Percentiles rank a stretch among this genome's conserved stretches.
Evolutionary conservation across 2,113 vertebrate species (phyloP).

Genomic region (Syrmaticus mikado): DNA sequence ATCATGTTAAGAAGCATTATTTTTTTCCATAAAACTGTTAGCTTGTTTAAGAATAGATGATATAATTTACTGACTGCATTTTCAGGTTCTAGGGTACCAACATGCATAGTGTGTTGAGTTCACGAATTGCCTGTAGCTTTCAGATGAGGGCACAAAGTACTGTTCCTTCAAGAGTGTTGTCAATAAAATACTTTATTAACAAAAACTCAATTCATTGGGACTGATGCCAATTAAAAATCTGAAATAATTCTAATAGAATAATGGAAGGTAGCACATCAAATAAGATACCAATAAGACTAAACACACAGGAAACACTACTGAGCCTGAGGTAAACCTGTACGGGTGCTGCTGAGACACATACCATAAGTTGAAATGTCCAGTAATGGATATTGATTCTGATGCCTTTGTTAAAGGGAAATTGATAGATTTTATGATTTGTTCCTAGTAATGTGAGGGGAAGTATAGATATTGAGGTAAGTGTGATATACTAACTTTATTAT

Average conservation of each 20-base stretch:
- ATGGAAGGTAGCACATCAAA: background rate
- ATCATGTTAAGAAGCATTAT: background rate
- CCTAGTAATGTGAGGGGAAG: background rate
- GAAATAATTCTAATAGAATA: background rate
- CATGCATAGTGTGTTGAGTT: fast-evolving
- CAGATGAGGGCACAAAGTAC: background rate
- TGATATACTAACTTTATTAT: background rate
- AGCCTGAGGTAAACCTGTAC: background rate
- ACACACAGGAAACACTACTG: background rate
- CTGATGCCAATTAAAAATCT: background rate
- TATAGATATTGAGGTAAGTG: background rate
- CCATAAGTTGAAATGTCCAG: background rate
- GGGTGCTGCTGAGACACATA: background rate
- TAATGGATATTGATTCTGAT: background rate
- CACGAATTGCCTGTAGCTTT: background rate
- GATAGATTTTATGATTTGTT: background rate
- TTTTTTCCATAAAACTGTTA: background rate
- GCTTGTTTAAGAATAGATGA: background rate
- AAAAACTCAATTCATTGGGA: fast-evolving
- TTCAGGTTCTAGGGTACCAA: background rate
- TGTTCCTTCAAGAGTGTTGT: background rate
- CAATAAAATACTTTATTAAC: background rate
- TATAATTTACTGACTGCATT: background rate
- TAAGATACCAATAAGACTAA: background rate
- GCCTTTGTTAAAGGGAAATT: background rate